A percentile compares a stretch with the other conserved stretches of the same genome.
Conservation (phyloP, 2,797 vertebrate genomes). For the Anabas testudineus region DNA sequence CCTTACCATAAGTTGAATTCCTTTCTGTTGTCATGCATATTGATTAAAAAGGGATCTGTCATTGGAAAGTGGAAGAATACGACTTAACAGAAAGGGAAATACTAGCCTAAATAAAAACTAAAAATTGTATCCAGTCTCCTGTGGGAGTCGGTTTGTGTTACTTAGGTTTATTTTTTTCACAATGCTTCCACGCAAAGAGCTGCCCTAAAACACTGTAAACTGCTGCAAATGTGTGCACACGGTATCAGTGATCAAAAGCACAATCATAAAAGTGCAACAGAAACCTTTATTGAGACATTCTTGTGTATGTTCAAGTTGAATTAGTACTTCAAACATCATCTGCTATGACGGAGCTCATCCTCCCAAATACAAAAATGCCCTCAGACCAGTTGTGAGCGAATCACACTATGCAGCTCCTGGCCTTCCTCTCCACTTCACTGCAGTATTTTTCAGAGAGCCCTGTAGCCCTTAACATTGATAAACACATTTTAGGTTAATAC, state of each 20-base stretch:
- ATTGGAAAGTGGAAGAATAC: conserved; percentile 73
- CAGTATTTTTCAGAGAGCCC: conserved; percentile 90
- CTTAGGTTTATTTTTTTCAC: background rate
- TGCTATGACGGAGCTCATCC: too few relatives aligned
- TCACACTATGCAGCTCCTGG: conserved; percentile 34
- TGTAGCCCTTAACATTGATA: conserved; percentile 77
- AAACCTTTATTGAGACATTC: conserved; percentile 28
- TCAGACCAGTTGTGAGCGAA: background rate
- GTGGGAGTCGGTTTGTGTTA: conserved; percentile 30
- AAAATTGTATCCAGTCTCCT: conserved; percentile 61
- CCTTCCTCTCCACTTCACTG: conserved; percentile 84
- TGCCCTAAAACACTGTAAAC: background rate
- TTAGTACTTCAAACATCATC: background rate
- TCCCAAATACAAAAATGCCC: too few relatives aligned
- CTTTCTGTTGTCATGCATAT: conserved; percentile 81
- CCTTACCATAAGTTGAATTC: conserved; percentile 75
- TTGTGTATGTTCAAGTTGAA: background rate
- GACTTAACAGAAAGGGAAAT: conserved; percentile 80
- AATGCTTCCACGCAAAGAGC: background rate
- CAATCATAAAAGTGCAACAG: background rate
- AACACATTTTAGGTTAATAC: background rate
- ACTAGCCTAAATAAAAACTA: conserved; percentile 78
- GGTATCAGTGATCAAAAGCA: conserved; percentile 2
- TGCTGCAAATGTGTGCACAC: background rate
- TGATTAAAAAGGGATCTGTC: conserved; percentile 76